Percentiles rank a stretch among this genome's conserved stretches.
Conservation (phyloP, 2,797 vertebrate genomes). For the Poecile montanus region DNA sequence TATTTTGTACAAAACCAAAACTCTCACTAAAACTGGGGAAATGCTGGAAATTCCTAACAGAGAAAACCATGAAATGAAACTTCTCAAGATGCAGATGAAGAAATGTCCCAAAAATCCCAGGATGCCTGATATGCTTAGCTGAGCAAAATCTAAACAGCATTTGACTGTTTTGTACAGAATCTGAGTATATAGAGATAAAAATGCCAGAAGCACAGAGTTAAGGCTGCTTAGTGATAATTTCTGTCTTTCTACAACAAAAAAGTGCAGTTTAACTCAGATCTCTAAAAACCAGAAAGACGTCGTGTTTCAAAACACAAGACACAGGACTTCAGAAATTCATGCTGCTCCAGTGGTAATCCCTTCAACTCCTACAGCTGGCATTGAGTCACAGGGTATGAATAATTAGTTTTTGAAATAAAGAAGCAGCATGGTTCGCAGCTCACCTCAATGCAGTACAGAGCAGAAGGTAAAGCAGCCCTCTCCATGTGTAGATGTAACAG, state of each 20-base stretch:
- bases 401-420: background rate
- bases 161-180: background rate
- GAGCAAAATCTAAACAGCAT: background rate
- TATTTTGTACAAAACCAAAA: background rate
- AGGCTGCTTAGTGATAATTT: background rate
- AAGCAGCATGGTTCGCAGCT: background rate
- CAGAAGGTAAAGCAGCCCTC: background rate
- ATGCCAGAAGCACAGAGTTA: background rate
- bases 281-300: background rate
- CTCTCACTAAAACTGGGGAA: background rate
- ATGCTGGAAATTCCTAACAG: background rate
- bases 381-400: background rate
- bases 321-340: background rate
- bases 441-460: background rate
- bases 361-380: background rate
- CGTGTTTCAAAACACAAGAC: background rate
- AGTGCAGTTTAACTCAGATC: background rate
- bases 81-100: background rate
- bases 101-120: background rate
- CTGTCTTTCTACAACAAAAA: background rate
- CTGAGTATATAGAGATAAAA: background rate
- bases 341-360: background rate
- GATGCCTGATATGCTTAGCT: background rate
- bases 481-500: background rate
- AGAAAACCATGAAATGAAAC: background rate